Evolutionary conservation across 1,140 invertebrate genomes (phyloP).

Genomic region (Lordiphosa collinella): DNA sequence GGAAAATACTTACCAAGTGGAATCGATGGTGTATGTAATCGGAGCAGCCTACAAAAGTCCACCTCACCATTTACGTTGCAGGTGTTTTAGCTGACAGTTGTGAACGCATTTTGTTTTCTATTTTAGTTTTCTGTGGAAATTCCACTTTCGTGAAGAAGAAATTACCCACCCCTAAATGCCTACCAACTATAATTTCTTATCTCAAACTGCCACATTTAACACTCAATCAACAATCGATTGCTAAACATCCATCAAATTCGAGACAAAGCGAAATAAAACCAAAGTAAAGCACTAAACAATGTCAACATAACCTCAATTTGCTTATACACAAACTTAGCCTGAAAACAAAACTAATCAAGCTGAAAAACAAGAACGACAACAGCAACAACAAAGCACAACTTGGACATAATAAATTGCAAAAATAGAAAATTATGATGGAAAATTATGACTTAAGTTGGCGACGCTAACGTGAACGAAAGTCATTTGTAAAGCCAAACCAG

Average conservation of each 20-base stretch:
- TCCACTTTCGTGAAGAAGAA: background rate
- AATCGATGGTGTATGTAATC: constrained; percentile 20
- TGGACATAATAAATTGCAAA: constrained; percentile 53
- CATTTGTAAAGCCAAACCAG: constrained; percentile 47
- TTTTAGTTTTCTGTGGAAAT: background rate
- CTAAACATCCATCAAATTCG: constrained; percentile 45
- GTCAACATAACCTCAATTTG: constrained; percentile 63
- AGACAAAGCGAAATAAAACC: constrained; percentile 29
- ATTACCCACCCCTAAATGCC: background rate
- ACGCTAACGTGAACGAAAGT: constrained; percentile 59
- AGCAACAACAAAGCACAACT: constrained; percentile 27
- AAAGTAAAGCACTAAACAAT: constrained; percentile 54
- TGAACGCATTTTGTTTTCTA: background rate
- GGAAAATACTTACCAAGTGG: constrained; percentile 10
- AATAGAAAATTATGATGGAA: constrained; percentile 60
- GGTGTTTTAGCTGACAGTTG: constrained; percentile 9
- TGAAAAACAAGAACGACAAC: constrained; percentile 38
- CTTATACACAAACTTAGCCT: constrained; percentile 25
- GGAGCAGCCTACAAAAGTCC: constrained; percentile 42
- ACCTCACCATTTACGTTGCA: background rate
- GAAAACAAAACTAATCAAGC: constrained; percentile 50
- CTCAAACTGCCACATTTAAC: constrained; percentile 42
- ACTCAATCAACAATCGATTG: constrained; percentile 51
- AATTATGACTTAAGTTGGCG: constrained; percentile 58
- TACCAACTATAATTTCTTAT: constrained; percentile 9